Evolutionary conservation across 2,113 vertebrate genomes (phyloP), one percentile per base, ranked within the genome.

Genomic region (Pelecanoides urinatrix): DNA sequence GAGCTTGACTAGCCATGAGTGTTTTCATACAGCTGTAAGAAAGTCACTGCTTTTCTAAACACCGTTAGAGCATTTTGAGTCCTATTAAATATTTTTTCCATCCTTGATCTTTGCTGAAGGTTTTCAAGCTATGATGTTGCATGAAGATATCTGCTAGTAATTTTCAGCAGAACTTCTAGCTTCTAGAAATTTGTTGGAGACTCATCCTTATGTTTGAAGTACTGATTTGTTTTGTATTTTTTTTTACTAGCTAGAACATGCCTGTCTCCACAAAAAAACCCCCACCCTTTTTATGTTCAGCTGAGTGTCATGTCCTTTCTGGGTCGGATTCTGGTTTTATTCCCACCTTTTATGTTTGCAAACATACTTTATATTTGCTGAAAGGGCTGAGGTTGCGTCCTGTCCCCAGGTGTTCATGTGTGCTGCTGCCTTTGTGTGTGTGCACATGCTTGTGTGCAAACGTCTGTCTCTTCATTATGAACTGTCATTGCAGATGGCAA

Each of bases 401-500:
- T 86, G 53, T 52, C 34, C 32, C 15, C 25, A 42, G 21, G 11
- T 59, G 53, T 38, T 38, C 2, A 4, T 27, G 12, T 13, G 32
- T 26, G 38, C 71, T 27, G 53, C 50, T 5, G 15, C 42, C 42
- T 58, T 75, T 47, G 27, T 1, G 3, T 47, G 47, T 29, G 26
- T 15, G 40, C 36, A 61, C 6, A 0, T 11, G 13, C 11, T 53
- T 50, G 45, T 42, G 38, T 68, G 80, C 30, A 23, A 70, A 47
- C 1, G 0, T 30, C 45, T 59, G n/a, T 71, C 25, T 53, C 15
- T 53, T 78, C 11, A 0, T 71, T 32, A 55, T 5, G 22, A 34
- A 4, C 9, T 1, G 1, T 26, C 0, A 0, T 7, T 13, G 17
- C 7, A 9, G 29, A 30, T 13, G 40, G 5, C 21, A 11, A 0